phyloP scores from a whole-genome alignment of 2,888 invertebrate species.

The Lasioglossum lativentre region DNA sequence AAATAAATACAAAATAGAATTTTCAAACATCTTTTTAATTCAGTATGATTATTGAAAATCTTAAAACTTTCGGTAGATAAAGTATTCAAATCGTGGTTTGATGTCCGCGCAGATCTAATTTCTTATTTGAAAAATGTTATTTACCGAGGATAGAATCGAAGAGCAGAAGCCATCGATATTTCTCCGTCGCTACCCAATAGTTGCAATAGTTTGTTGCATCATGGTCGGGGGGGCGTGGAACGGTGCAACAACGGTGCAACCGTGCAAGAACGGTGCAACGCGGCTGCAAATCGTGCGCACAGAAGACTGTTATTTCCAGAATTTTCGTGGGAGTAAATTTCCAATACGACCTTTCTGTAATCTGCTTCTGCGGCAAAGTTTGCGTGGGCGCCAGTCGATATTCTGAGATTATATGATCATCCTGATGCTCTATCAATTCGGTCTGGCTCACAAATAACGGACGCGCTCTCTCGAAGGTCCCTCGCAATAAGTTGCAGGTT shows the following conservation, averaged over 20 bases:
- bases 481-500: constrained; percentile 12
- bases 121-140: not conserved
- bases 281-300: not conserved
- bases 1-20: no score
- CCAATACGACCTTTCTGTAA: constrained; percentile 71
- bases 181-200: not conserved
- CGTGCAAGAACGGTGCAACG: not conserved
- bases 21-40: no score
- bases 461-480: constrained; percentile 9
- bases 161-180: not conserved
- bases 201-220: not conserved
- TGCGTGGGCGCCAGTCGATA: constrained; percentile 61
- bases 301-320: constrained; percentile 69
- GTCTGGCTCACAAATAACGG: constrained; percentile 32
- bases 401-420: constrained; percentile 26
- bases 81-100: not conserved
- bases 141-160: no score
- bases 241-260: not conserved
- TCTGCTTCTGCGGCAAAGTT: constrained; percentile 54
- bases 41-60: no score
- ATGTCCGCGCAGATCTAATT: not conserved
- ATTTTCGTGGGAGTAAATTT: constrained; percentile 73
- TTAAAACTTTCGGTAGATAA: not conserved
- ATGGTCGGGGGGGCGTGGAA: not conserved
- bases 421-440: constrained; percentile 32